Base-by-base conservation (phyloP, 2,113 vertebrate genomes). In the Lipotes vexillifer region DNA sequence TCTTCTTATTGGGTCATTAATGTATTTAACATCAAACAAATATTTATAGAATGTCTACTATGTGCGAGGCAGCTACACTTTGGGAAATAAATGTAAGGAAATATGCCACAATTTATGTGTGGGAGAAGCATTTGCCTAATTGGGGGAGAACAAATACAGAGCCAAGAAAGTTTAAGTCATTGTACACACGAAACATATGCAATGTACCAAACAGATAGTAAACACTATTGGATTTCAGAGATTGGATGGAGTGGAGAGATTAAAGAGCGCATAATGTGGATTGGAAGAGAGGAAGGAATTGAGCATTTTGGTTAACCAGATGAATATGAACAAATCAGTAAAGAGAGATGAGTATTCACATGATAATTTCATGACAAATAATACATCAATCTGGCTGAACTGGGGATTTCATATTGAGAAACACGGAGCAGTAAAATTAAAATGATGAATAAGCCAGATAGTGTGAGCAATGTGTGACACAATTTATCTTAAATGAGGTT, bases 81-180 rank as follows among this genome's bases (percentile, higher is more conserved):
- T 95, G n/a, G 38, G 57, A 80, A 97, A 95, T 65, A 94, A 93
- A 68, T 78, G n/a, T 57, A 46, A 66, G 87, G 21, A 95, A 90
- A 74, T 89, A 83, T 66, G 29, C 27, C 41, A 65, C 49, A n/a
- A 65, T 65, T 31, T 97, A 21, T 74, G 29, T 57, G 57, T 90
- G 31, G 10, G 46, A 66, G 72, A 94, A 89, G 25, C 23, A 72
- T 87, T 96, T 90, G 15, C 41, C 20, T 78, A 86, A 46, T 38
- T 77, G 44, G 12, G 20, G 25, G 72, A 59, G 38, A 91, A 72
- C 3, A 66, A 94, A 72, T 29, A 77, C 14, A 46, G 36, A 90
- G 46, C 18, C 23, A 74, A 65, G 41, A 59, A 91, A 85, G 18
- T 17, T 75, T 96, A 96, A 92, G 29, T 38, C 49, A 44, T 44